A percentile compares a stretch with the other conserved stretches of the same genome.
These are phyloP conservation scores for Lacerta bilineata DNA, from an alignment of 2,797 vertebrate genomes.

Conservation along the genomic window DNA sequence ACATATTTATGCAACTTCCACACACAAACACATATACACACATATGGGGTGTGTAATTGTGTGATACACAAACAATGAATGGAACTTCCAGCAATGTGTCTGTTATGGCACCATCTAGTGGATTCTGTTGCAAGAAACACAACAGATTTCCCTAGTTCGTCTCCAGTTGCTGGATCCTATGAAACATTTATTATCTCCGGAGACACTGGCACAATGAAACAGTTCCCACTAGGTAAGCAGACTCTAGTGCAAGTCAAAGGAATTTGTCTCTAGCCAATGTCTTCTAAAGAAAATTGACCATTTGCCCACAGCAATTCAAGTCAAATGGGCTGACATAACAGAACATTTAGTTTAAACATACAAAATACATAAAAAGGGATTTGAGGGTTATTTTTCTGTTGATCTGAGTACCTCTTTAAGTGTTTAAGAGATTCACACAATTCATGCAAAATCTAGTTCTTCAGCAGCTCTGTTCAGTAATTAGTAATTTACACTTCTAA, in stretches of 20 bases:
- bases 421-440: neutral
- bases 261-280: neutral
- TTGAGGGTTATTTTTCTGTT: neutral
- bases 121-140: slow-evolving; percentile 28
- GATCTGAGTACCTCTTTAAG: too few species aligned
- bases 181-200: neutral
- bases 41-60: too few species aligned
- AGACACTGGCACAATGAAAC: neutral
- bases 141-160: neutral
- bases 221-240: neutral
- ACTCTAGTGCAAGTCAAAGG: neutral
- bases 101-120: slow-evolving; percentile 35
- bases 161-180: neutral
- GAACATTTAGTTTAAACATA: neutral
- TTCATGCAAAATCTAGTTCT: neutral
- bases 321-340: neutral
- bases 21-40: too few species aligned
- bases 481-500: neutral
- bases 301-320: neutral
- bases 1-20: neutral
- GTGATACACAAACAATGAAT: neutral
- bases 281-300: neutral
- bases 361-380: neutral
- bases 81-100: neutral
- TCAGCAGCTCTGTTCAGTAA: neutral